phyloP scores from a whole-genome alignment of 2,113 vertebrate species.

The Fregetta grallaria region DNA sequence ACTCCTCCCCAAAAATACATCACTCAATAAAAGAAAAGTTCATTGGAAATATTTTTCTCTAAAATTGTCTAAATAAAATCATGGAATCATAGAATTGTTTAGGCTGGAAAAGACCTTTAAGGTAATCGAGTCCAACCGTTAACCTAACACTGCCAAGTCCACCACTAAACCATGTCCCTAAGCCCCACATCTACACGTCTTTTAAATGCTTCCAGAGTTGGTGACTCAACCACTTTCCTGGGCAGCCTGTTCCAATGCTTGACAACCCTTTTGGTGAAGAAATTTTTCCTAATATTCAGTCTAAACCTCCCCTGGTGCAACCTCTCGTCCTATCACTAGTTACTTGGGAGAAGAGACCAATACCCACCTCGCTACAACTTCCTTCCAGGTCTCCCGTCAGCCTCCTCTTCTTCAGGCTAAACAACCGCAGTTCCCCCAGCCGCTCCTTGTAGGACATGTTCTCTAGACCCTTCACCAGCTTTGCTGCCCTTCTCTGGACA shows the following conservation, averaged over 20 bases:
- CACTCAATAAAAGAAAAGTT: not conserved
- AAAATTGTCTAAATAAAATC: not conserved
- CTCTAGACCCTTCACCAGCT: not conserved
- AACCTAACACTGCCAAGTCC: not conserved
- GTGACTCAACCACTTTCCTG: not conserved
- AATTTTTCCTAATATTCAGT: not conserved
- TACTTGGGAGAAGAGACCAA: not conserved
- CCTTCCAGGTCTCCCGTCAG: not conserved
- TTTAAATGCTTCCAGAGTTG: not conserved
- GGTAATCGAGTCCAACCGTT: not conserved
- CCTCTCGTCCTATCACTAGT: fast-evolving
- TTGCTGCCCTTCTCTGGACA: not conserved
- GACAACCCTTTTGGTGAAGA: not conserved
- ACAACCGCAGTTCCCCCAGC: not conserved
- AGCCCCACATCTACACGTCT: not conserved
- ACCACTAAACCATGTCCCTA: not conserved
- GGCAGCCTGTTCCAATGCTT: not conserved
- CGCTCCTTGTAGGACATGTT: not conserved
- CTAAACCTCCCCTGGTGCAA: not conserved
- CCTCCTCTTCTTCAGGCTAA: not conserved
- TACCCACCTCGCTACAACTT: no score
- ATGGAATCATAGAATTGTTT: not conserved
- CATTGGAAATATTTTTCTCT: not conserved
- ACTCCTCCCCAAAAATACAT: not conserved
- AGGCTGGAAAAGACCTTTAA: not conserved